phyloP scores from a whole-genome alignment of 2,888 invertebrate genomes.

The Parochlus steinenii region DNA sequence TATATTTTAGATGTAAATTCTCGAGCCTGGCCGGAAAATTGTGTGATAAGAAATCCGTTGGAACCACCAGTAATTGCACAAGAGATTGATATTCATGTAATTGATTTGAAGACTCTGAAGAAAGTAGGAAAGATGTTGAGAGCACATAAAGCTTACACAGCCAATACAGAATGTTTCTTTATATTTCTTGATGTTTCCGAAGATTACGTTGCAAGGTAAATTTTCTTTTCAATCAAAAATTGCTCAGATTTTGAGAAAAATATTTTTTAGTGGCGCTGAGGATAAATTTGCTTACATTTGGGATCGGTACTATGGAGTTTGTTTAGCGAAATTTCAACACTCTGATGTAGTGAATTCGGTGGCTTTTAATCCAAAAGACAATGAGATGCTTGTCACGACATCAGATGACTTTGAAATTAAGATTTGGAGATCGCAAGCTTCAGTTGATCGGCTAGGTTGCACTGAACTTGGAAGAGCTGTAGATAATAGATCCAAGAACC shows the following conservation, averaged over 20 bases:
- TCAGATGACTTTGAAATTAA: constrained; percentile 68
- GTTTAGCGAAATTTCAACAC: constrained; percentile 58
- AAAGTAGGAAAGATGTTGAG: constrained; percentile 62
- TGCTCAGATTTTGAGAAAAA: no score
- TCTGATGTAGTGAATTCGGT: constrained; percentile 69
- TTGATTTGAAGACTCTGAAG: constrained; percentile 58
- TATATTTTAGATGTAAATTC: constrained; percentile 63
- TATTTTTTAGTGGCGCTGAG: constrained; percentile 64
- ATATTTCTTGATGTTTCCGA: constrained; percentile 71
- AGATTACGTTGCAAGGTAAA: constrained; percentile 66
- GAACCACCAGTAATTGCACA: constrained; percentile 72
- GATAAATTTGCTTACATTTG: constrained; percentile 69
- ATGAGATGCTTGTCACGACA: constrained; percentile 65
- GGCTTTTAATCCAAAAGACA: constrained; percentile 65
- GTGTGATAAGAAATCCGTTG: constrained; percentile 54
- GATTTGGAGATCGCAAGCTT: constrained; percentile 33
- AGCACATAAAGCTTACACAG: constrained; percentile 66
- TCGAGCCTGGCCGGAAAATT: constrained; percentile 57
- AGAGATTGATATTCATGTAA: constrained; percentile 75
- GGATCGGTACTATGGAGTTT: constrained; percentile 70
- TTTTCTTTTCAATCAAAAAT: constrained; percentile 11
- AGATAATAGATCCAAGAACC: no score
- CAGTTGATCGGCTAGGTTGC: no score
- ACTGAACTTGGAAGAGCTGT: no score
- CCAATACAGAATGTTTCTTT: constrained; percentile 72